Percentiles rank a stretch among this genome's conserved stretches.
These are phyloP conservation scores for Dendropsophus ebraccatus DNA, from an alignment of 2,113 vertebrate species.

Conservation along the genomic window DNA sequence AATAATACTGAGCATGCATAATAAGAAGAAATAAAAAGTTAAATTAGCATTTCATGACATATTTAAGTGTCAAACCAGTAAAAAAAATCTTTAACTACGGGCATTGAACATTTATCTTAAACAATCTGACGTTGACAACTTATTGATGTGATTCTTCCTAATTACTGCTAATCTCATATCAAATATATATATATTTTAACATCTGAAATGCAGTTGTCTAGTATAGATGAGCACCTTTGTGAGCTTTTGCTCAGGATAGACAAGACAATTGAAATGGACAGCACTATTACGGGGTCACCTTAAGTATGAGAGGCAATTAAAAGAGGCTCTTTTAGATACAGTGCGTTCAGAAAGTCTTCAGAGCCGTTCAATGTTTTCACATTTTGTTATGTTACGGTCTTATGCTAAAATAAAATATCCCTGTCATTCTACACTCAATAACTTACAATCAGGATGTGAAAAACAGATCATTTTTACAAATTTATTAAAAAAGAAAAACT, in stretches of 20 bases:
- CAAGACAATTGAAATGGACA: conserved; percentile 70
- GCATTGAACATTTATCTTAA: conserved; percentile 74
- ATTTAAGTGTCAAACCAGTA: conserved; percentile 73
- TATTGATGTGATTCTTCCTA: conserved; percentile 77
- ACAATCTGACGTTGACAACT: conserved; percentile 76
- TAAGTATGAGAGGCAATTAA: conserved; percentile 76
- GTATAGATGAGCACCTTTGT: conserved; percentile 69
- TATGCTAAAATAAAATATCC: too few relatives aligned
- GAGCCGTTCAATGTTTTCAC: too few relatives aligned
- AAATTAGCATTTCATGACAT: conserved; percentile 81
- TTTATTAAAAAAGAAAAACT: too few relatives aligned
- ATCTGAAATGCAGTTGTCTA: conserved; percentile 74
- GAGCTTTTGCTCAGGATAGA: conserved; percentile 67
- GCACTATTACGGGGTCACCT: conserved; percentile 75
- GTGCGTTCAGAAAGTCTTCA: conserved; percentile 70
- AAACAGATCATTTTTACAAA: too few relatives aligned
- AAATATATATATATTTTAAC: conserved; percentile 62
- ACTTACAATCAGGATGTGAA: too few relatives aligned
- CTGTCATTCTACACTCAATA: too few relatives aligned
- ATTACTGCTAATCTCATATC: conserved; percentile 81
- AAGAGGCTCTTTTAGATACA: conserved; percentile 70
- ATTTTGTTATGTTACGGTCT: too few relatives aligned
- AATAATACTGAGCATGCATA: conserved; percentile 84
- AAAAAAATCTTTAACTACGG: conserved; percentile 72
- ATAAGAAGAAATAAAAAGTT: conserved; percentile 82